Evolutionary conservation across 2,797 vertebrate genomes (phyloP).

Genomic region (Pagetopsis macropterus): DNA sequence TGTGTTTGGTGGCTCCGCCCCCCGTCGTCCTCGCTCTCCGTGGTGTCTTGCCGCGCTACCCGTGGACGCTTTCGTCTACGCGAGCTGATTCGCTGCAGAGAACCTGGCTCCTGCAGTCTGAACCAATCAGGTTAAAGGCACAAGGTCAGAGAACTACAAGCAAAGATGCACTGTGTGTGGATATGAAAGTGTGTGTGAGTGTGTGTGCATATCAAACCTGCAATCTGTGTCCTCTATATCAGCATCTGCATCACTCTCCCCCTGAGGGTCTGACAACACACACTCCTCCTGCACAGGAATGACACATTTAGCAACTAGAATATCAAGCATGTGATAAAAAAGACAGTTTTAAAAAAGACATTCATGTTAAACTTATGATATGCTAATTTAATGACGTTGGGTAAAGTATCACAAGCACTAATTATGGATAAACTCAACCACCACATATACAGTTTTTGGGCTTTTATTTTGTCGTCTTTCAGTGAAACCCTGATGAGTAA

Average conservation of each 20-base stretch:
- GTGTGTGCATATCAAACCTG: conserved; percentile 68
- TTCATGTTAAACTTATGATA: no score
- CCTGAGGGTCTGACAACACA: conserved; percentile 82
- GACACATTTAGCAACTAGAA: neutral
- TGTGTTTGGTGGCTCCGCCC: conserved; percentile 78
- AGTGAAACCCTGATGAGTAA: conserved; percentile 14
- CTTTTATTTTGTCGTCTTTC: conserved; percentile 34
- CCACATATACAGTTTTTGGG: neutral
- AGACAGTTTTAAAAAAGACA: no score
- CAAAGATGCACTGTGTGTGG: neutral
- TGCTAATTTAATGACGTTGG: no score
- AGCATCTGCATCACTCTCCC: conserved; percentile 86
- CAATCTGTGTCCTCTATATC: conserved; percentile 86
- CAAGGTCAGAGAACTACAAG: conserved; percentile 23
- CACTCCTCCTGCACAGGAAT: conserved; percentile 78
- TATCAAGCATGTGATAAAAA: neutral
- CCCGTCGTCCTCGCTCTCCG: conserved; percentile 85
- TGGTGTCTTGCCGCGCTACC: conserved; percentile 84
- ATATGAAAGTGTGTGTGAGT: neutral
- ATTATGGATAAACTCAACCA: neutral
- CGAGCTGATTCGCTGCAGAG: conserved; percentile 86
- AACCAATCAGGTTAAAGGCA: conserved; percentile 19
- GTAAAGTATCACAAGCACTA: neutral
- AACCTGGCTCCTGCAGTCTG: conserved; percentile 80
- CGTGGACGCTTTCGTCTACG: conserved; percentile 81